phyloP scores from a whole-genome alignment of 2,797 vertebrate genomes.

The Pangasius macronema region DNA sequence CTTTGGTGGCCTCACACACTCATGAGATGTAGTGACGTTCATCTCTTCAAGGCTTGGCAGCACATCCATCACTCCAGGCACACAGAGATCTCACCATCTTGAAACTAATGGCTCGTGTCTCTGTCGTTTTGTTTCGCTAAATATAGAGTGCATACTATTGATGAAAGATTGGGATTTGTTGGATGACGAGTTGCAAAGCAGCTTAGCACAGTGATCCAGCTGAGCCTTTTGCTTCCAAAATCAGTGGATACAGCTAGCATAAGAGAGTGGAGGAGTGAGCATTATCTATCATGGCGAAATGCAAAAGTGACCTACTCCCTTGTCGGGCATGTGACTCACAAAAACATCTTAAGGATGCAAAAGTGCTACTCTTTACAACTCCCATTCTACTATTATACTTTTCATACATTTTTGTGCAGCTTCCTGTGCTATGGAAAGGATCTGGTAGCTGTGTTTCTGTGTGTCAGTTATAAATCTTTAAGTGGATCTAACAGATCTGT shows the following conservation, averaged over 20 bases:
- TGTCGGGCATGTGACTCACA: slow-evolving; percentile 41
- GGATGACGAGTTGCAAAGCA: slow-evolving; percentile 66
- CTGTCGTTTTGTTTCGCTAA: slow-evolving; percentile 16
- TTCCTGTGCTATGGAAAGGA: slow-evolving; percentile 23
- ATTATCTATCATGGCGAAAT: slow-evolving; percentile 69
- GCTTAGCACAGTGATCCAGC: slow-evolving; percentile 72
- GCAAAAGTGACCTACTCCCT: slow-evolving; percentile 79
- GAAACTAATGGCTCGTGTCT: slow-evolving; percentile 34
- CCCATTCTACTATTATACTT: neutral
- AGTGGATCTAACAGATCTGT: too few species aligned
- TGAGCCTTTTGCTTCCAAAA: slow-evolving; percentile 65
- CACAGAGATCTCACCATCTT: slow-evolving; percentile 20
- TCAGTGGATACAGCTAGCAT: slow-evolving; percentile 59
- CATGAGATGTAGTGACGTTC: neutral
- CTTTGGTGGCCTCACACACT: neutral
- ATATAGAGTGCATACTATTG: slow-evolving; percentile 60
- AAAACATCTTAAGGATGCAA: slow-evolving; percentile 23
- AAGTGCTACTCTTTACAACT: neutral
- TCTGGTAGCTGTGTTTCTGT: neutral
- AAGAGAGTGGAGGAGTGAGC: slow-evolving; percentile 58
- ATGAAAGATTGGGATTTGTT: slow-evolving; percentile 48
- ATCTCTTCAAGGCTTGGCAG: slow-evolving; percentile 16
- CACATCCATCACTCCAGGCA: slow-evolving; percentile 13
- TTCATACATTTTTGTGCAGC: neutral
- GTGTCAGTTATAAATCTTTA: neutral